Evolutionary conservation across 2,888 invertebrate species (phyloP), one percentile per base, ranked within the genome.

Genomic region (Alentia gelatinosa): DNA sequence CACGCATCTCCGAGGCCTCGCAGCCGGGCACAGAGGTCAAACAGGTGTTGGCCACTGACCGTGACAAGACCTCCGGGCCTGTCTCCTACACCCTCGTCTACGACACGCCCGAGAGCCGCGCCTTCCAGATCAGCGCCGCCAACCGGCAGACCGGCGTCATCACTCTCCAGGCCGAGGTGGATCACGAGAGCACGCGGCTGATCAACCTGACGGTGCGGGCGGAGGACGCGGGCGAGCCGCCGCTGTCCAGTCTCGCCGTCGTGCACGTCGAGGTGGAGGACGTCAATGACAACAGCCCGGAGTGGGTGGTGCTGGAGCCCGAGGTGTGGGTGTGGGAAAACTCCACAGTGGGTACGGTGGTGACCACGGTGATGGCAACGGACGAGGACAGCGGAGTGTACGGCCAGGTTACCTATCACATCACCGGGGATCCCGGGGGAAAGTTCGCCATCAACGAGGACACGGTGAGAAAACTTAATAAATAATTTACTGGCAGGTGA

Each of bases 261-360:
- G 90, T 93, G 23, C 9, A 79, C 0, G 90, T 93, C 15, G 90
- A 89, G 23, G 90, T 93, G 7, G 90, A 91, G 50, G 96, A 96
- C 92, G 93, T 94, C 30, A 94, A 96, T 91, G 96, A 96, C 91
- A 94, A 95, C 91, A 94, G 94, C 7, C 96, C 96, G 0, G 93
- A 93, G 90, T 96, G 92, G 92, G 35, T 30, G 40, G 37, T 68
- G n/a, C 40, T 89, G 7, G 89, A 91, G 35, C 23, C 15, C 9
- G 15, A 86, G 35, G 68, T 86, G 9, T 3, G 89, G 3, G 90
- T 92, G 26, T 91, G 74, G 89, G 92, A 92, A 83, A 92, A 92
- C 50, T 91, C 90, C 7, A 75, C 91, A 12, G 33, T 68, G 0
- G 90, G 90, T 37, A 92, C 91, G 1, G 40, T 68, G 30, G 91